phyloP scores from a whole-genome alignment of 2,888 invertebrate species.

The Dione vanillae region DNA sequence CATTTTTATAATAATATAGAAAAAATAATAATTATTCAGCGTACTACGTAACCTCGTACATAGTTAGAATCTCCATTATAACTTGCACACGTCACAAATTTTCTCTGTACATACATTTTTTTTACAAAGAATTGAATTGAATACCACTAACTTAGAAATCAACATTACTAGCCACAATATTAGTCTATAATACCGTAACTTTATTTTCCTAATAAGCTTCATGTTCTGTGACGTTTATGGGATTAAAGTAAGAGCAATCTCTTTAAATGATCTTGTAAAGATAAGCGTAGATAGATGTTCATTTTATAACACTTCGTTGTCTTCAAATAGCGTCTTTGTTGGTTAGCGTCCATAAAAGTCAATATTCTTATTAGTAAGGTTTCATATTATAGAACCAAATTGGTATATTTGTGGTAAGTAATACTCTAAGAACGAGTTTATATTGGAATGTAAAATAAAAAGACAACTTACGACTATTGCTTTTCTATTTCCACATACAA shows the following conservation, averaged over 20 bases:
- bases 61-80: no score
- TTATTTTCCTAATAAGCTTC: conserved; percentile 24
- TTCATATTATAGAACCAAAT: conserved; percentile 3
- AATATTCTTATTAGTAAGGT: conserved; percentile 8
- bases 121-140: neutral
- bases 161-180: neutral
- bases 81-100: no score
- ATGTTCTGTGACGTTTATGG: conserved; percentile 22
- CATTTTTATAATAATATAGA: neutral
- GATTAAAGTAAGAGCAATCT: conserved; percentile 23
- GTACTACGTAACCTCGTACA: no score
- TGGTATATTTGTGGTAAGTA: neutral
- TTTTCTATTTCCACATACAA: neutral
- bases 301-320: conserved; percentile 13
- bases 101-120: neutral
- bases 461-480: neutral
- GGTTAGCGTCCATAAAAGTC: conserved; percentile 1
- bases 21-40: neutral
- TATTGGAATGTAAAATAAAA: neutral
- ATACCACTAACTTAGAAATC: neutral
- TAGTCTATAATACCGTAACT: conserved; percentile 14
- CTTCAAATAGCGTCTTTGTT: conserved; percentile 2
- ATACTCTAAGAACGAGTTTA: neutral
- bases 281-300: conserved; percentile 20
- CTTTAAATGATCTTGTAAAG: conserved; percentile 23